Percentiles rank a stretch among this genome's conserved stretches.
Evolutionary conservation across 2,797 vertebrate genomes (phyloP).

Genomic region (Peromyscus attwateri): DNA sequence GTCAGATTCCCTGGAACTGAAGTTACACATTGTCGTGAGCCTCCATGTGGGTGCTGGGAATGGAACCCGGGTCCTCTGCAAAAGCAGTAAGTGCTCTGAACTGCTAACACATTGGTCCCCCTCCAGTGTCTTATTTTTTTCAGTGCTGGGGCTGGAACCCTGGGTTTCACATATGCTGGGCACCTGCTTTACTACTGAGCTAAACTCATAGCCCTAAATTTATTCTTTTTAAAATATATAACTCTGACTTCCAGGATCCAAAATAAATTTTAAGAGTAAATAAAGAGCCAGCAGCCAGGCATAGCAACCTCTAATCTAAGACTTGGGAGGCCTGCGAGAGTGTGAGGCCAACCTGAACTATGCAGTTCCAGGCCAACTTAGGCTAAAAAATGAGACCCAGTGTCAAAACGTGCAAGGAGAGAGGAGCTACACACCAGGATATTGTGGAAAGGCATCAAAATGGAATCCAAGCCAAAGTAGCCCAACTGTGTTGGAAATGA

Average conservation of each 20-base stretch:
- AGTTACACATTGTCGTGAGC: background rate
- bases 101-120: background rate
- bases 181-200: background rate
- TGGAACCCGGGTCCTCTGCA: background rate
- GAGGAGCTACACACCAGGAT: background rate
- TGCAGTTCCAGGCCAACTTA: background rate
- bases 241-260: conserved; percentile 21
- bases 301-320: background rate
- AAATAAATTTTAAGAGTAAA: background rate
- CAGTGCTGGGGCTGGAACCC: background rate
- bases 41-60: too few species aligned
- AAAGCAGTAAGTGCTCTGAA: background rate
- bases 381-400: background rate
- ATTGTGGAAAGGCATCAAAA: background rate
- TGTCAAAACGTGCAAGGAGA: background rate
- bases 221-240: background rate
- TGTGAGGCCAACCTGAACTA: background rate
- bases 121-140: background rate
- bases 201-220: background rate
- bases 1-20: background rate
- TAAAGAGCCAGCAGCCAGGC: background rate
- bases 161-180: background rate
- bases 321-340: background rate
- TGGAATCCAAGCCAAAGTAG: background rate
- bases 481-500: conserved; percentile 17